Percentiles rank a stretch among this genome's conserved stretches.
Evolutionary conservation across 2,113 vertebrate genomes (phyloP).

Genomic region (Bothrops jararaca): DNA sequence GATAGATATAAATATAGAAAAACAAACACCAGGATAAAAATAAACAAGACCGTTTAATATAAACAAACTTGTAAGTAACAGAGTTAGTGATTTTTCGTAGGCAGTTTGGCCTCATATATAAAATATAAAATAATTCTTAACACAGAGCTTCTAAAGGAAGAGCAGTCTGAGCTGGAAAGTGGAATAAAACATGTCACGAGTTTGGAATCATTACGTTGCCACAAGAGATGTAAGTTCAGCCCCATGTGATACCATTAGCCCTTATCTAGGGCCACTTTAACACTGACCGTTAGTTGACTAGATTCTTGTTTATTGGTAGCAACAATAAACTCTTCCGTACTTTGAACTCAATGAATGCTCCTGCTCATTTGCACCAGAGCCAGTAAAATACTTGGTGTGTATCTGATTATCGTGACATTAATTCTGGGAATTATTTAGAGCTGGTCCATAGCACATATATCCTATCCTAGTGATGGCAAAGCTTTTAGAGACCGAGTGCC

Average conservation of each 20-base stretch:
- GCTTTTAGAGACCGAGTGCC: too few relatives aligned
- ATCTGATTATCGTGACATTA: constrained; percentile 59
- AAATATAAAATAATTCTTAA: constrained; percentile 38
- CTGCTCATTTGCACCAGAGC: constrained; percentile 8
- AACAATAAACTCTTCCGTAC: not conserved
- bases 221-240: not conserved
- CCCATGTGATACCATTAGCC: not conserved
- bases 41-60: too few relatives aligned
- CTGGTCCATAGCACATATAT: not conserved
- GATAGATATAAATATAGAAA: too few relatives aligned
- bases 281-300: not conserved
- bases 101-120: too few relatives aligned
- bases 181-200: not conserved
- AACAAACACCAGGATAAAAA: too few relatives aligned
- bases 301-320: not conserved
- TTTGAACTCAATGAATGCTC: not conserved
- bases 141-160: constrained; percentile 44
- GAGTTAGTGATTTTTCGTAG: too few relatives aligned
- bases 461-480: not conserved
- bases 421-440: not conserved
- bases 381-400: constrained; percentile 49
- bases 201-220: not conserved
- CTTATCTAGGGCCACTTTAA: not conserved
- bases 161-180: not conserved
- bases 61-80: too few relatives aligned